Evolutionary conservation across 2,113 vertebrate species (phyloP).

Genomic region (Corythornis cristatus): DNA sequence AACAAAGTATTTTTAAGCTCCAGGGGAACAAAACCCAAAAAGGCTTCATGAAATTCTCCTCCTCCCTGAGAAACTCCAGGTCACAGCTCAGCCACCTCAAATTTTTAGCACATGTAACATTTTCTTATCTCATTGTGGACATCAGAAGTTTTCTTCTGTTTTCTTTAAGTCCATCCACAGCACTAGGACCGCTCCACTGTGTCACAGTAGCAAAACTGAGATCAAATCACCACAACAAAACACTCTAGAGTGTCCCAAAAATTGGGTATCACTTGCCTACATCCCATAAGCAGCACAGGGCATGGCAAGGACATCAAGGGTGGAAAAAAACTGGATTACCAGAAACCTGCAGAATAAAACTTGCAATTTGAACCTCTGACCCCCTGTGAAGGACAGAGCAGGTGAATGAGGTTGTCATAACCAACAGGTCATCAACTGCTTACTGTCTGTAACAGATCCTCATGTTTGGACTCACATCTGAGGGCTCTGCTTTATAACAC

Average conservation of each 20-base stretch:
- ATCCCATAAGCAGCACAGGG: rapidly evolving
- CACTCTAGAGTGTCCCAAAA: rapidly evolving
- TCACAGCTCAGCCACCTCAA: neutral
- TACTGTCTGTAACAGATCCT: neutral
- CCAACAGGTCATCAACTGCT: neutral
- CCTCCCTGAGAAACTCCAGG: neutral
- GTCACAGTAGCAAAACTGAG: too few species aligned
- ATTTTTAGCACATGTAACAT: neutral
- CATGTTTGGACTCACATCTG: neutral
- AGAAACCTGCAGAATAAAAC: neutral
- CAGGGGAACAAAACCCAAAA: neutral
- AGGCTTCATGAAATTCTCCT: neutral
- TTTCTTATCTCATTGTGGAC: neutral
- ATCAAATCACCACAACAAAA: neutral
- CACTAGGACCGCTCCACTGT: too few species aligned
- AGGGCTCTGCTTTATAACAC: neutral
- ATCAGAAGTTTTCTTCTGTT: neutral
- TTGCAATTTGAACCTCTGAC: neutral
- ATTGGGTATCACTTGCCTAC: rapidly evolving
- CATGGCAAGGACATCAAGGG: rapidly evolving
- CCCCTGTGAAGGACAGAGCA: neutral
- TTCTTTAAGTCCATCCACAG: neutral
- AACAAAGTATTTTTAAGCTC: neutral
- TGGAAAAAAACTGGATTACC: neutral
- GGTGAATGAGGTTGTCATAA: neutral